These are phyloP conservation scores for Mormyrus lacerda DNA, from an alignment of 2,113 vertebrate genomes.

Conservation along the genomic window DNA sequence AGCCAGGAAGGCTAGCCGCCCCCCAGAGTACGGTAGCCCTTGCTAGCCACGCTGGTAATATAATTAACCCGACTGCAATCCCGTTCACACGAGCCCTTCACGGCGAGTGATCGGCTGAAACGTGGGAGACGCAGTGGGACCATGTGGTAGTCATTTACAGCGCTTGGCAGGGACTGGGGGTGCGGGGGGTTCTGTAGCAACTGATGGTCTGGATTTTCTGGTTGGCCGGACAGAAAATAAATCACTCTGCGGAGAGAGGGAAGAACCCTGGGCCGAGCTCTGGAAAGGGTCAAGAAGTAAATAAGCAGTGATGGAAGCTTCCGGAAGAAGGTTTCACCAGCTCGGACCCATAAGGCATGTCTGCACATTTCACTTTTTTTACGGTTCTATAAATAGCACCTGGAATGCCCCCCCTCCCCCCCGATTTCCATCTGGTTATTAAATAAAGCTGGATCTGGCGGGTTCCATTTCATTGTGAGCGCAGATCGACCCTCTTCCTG, in stretches of 20 bases:
- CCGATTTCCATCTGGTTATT: slow-evolving; percentile 20
- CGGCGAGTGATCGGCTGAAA: slow-evolving; percentile 20
- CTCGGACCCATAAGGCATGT: slow-evolving; percentile 3
- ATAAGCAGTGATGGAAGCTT: slow-evolving; percentile 19
- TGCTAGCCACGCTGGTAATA: slow-evolving; percentile 6
- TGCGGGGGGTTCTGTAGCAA: slow-evolving; percentile 12
- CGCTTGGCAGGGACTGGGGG: slow-evolving; percentile 24
- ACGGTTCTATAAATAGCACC: slow-evolving; percentile 26
- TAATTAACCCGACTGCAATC: slow-evolving; percentile 20
- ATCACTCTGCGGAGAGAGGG: slow-evolving; percentile 24
- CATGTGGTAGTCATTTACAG: slow-evolving; percentile 35
- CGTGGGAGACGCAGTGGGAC: slow-evolving; percentile 20
- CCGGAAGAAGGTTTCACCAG: slow-evolving; percentile 18
- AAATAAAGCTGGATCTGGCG: slow-evolving; percentile 14
- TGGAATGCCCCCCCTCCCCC: not conserved
- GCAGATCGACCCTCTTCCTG: not conserved
- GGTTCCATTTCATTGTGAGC: not conserved
- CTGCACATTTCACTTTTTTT: slow-evolving; percentile 17
- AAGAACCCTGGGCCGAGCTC: slow-evolving; percentile 11
- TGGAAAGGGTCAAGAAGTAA: slow-evolving; percentile 24
- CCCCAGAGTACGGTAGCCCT: slow-evolving; percentile 21
- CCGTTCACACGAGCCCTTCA: slow-evolving; percentile 19
- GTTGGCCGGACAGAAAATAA: slow-evolving; percentile 36
- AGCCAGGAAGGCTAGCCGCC: not conserved
- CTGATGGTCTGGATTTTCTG: slow-evolving; percentile 38